Conservation (phyloP, 2,113 vertebrate genomes). For the Xiphias gladius region DNA sequence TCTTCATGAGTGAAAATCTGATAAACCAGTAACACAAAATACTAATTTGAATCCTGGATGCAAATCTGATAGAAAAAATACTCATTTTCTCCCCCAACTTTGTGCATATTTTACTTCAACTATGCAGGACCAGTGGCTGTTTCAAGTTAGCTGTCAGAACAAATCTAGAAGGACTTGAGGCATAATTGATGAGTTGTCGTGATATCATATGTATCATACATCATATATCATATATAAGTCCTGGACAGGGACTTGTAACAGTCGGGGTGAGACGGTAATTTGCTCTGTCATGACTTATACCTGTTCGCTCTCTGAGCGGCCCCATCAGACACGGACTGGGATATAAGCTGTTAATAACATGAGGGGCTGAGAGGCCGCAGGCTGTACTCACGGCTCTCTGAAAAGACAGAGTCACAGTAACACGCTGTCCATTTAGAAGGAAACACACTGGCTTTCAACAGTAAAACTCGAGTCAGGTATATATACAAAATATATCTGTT, state of each 20-base stretch:
- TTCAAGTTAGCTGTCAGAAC: not conserved
- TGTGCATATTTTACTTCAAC: not conserved
- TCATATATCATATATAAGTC: too few species aligned
- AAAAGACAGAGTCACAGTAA: slow-evolving; percentile 15
- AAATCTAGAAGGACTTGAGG: not conserved
- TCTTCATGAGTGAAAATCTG: not conserved
- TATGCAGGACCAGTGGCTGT: not conserved
- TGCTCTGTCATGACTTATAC: slow-evolving; percentile 59
- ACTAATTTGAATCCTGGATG: not conserved
- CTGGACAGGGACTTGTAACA: slow-evolving; percentile 17
- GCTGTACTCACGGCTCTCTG: slow-evolving; percentile 28
- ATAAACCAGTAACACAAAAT: not conserved
- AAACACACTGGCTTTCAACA: not conserved
- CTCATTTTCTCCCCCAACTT: too few species aligned
- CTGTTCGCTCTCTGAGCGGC: slow-evolving; percentile 47
- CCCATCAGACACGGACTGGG: slow-evolving; percentile 37
- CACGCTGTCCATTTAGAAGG: not conserved
- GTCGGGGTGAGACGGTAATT: slow-evolving; percentile 35
- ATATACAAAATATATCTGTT: too few species aligned
- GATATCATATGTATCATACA: not conserved
- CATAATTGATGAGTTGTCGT: slow-evolving; percentile 10
- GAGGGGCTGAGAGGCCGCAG: slow-evolving; percentile 28
- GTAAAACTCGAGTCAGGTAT: not conserved
- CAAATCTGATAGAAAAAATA: not conserved
- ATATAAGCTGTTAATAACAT: slow-evolving; percentile 50